phyloP scores from a whole-genome alignment of 1,140 invertebrate species.

The Venturia canescens region DNA sequence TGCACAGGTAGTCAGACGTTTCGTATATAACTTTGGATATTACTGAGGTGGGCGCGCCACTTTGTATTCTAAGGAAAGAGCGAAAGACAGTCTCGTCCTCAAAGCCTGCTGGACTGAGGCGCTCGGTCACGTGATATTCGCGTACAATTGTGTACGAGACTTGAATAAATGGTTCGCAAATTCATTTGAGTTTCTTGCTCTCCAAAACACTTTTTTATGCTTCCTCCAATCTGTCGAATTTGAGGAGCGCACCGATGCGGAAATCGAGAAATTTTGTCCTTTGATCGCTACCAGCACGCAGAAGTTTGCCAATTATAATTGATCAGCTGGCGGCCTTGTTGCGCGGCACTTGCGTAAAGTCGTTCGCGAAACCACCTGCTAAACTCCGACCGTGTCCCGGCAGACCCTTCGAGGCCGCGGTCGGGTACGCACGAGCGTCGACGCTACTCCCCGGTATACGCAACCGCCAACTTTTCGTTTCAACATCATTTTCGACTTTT shows the following conservation, averaged over 20 bases:
- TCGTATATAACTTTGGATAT: conserved; percentile 4
- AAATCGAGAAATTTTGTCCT: too few relatives aligned
- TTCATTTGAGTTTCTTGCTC: not conserved
- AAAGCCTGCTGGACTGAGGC: conserved; percentile 27
- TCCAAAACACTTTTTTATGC: not conserved
- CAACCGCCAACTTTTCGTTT: not conserved
- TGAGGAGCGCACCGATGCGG: too few relatives aligned
- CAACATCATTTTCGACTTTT: not conserved
- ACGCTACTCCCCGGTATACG: not conserved
- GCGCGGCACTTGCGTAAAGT: too few relatives aligned
- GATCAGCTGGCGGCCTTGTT: too few relatives aligned
- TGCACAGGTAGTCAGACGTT: not conserved
- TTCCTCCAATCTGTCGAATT: not conserved
- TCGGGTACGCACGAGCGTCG: not conserved
- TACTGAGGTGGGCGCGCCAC: conserved; percentile 39
- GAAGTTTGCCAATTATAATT: too few relatives aligned
- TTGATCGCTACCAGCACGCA: too few relatives aligned
- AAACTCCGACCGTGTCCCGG: too few relatives aligned
- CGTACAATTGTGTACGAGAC: conserved; percentile 48
- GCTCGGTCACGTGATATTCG: not conserved
- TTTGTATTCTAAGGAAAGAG: conserved; percentile 29
- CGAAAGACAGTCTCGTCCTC: conserved; percentile 20
- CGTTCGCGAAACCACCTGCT: too few relatives aligned
- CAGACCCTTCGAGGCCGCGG: too few relatives aligned
- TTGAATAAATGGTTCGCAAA: conserved; percentile 48